Conservation (phyloP, 2,888 invertebrate genomes). For the Selenia dentaria region DNA sequence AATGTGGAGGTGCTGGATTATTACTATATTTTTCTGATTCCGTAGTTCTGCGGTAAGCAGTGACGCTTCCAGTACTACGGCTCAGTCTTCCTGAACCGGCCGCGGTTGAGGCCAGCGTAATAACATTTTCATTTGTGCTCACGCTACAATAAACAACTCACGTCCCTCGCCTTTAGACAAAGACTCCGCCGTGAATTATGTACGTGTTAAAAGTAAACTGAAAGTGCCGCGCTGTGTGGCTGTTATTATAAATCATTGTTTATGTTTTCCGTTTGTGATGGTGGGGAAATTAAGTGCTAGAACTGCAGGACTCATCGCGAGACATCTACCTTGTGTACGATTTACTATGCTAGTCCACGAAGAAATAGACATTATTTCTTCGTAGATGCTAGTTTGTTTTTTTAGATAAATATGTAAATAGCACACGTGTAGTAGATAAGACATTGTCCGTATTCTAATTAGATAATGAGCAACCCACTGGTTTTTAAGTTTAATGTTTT, state of each 20-base stretch:
- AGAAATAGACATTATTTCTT: too few relatives aligned
- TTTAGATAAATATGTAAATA: too few relatives aligned
- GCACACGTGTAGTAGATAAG: conserved; percentile 29
- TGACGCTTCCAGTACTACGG: conserved; percentile 42
- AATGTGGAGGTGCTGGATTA: too few relatives aligned
- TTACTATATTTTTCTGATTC: too few relatives aligned
- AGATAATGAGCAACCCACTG: conserved; percentile 3
- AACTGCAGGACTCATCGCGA: conserved; percentile 65
- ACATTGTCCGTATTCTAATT: conserved; percentile 26
- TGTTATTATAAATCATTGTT: conserved; percentile 85
- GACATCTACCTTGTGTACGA: conserved; percentile 58
- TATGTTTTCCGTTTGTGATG: conserved; percentile 84
- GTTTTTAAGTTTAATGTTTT: neutral
- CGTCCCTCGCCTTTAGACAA: conserved; percentile 82
- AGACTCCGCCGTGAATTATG: conserved; percentile 82
- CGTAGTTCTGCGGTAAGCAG: too few relatives aligned
- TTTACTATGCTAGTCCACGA: conserved; percentile 50
- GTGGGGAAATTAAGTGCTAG: conserved; percentile 78
- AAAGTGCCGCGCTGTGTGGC: conserved; percentile 82
- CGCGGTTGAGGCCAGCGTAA: conserved; percentile 70
- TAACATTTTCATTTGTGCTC: conserved; percentile 83
- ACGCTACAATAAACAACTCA: conserved; percentile 84
- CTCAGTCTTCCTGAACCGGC: conserved; percentile 46
- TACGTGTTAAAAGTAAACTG: conserved; percentile 85
- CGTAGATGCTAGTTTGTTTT: too few relatives aligned